Percentiles rank a stretch among this genome's conserved stretches.
Evolutionary conservation across 2,797 vertebrate species (phyloP).

Genomic region (Serranus cabrilla): DNA sequence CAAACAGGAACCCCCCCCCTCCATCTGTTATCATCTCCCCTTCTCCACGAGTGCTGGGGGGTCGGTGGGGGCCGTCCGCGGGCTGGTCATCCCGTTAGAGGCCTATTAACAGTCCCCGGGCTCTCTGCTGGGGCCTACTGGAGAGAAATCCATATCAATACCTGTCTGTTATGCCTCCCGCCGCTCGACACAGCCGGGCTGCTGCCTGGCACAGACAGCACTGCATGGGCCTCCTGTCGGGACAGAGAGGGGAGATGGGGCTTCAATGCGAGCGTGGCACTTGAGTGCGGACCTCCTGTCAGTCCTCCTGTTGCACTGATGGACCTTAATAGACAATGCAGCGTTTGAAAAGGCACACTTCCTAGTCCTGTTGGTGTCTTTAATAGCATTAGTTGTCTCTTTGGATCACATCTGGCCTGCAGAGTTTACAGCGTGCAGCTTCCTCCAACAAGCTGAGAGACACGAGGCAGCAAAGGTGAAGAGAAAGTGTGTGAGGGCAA

Average conservation of each 20-base stretch:
- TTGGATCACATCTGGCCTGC: conserved; percentile 80
- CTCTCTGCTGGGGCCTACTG: conserved; percentile 82
- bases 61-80: conserved; percentile 63
- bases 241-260: conserved; percentile 50
- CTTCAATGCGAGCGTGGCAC: conserved; percentile 54
- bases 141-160: conserved; percentile 85
- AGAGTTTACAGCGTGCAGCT: conserved; percentile 64
- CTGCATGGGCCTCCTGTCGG: conserved; percentile 74
- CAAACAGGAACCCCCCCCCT: conserved; percentile 68
- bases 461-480: conserved; percentile 22
- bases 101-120: conserved; percentile 77
- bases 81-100: conserved; percentile 83
- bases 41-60: conserved; percentile 67
- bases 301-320: conserved; percentile 73
- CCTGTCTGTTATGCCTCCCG: conserved; percentile 76
- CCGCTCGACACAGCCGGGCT: conserved; percentile 70
- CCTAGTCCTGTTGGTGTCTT: conserved; percentile 66
- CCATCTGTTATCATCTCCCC: conserved; percentile 79
- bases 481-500: conserved; percentile 26
- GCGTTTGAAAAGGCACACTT: conserved; percentile 80
- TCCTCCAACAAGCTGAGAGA: conserved; percentile 62
- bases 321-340: conserved; percentile 65
- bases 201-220: conserved; percentile 70
- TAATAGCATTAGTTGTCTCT: conserved; percentile 66
- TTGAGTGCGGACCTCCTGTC: conserved; percentile 73